A percentile compares a stretch with the other conserved stretches of the same genome.
Evolutionary conservation across 2,888 invertebrate species (phyloP).

Genomic region (Lasioglossum figueresi): DNA sequence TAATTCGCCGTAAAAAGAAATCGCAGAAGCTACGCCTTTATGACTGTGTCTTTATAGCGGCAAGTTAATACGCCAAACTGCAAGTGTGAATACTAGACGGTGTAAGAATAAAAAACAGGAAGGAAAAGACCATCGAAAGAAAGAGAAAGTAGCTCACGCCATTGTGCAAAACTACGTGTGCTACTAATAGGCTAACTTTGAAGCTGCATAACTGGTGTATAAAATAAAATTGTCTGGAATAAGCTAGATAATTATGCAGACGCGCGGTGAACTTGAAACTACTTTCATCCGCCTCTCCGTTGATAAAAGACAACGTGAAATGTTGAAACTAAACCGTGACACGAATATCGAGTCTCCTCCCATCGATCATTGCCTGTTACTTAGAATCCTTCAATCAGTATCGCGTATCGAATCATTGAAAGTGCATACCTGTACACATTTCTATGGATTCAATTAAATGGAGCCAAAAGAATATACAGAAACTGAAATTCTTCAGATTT

Average conservation of each 20-base stretch:
- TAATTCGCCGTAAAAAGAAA: neutral
- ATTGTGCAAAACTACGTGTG: neutral
- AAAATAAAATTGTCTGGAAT: slow-evolving; percentile 2
- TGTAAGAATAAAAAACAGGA: neutral
- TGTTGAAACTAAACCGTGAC: slow-evolving; percentile 5
- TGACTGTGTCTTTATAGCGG: neutral
- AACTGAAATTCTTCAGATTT: neutral
- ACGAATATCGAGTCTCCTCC: neutral
- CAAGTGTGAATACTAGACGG: neutral
- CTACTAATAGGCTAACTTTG: neutral
- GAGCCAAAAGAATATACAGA: neutral
- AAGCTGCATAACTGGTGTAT: neutral
- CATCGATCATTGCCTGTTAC: neutral
- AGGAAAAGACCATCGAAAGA: neutral
- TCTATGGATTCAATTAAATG: neutral
- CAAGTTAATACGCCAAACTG: neutral
- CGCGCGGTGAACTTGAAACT: neutral
- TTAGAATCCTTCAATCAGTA: neutral
- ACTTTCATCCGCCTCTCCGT: neutral
- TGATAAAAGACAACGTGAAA: neutral
- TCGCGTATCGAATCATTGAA: neutral
- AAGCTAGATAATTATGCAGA: neutral
- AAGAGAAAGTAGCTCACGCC: slow-evolving; percentile 9
- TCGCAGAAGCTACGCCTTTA: neutral
- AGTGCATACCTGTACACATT: neutral